Percentiles rank a stretch among this genome's conserved stretches.
These are phyloP conservation scores for Pampus argenteus DNA, from an alignment of 2,797 vertebrate species.

Conservation along the genomic window DNA sequence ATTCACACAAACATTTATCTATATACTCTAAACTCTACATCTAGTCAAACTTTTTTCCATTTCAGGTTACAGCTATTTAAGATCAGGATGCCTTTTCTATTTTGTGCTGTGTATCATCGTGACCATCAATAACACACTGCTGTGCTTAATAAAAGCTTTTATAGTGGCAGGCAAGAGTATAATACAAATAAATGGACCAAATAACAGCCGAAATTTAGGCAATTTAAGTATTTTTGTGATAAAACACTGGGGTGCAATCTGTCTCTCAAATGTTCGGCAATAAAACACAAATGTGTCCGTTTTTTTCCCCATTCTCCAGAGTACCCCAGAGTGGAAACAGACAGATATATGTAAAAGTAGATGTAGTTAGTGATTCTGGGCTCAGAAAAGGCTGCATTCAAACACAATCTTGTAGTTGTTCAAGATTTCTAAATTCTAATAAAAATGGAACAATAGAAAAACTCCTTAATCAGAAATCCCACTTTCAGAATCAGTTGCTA, in stretches of 20 bases:
- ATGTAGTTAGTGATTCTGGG: background rate
- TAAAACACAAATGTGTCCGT: background rate
- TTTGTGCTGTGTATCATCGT: background rate
- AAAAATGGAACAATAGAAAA: background rate
- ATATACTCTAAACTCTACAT: background rate
- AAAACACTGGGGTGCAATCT: conserved; percentile 6
- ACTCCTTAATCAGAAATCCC: background rate
- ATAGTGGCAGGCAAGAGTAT: background rate
- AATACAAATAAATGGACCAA: background rate
- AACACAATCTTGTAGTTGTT: background rate
- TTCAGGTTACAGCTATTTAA: background rate
- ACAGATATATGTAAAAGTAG: background rate
- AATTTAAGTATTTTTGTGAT: conserved; percentile 7
- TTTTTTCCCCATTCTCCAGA: background rate
- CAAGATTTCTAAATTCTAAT: conserved; percentile 7
- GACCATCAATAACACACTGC: conserved; percentile 7
- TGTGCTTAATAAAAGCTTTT: conserved; percentile 22
- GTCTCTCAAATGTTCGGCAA: conserved; percentile 1
- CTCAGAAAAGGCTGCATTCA: conserved; percentile 4
- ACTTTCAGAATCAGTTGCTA: background rate
- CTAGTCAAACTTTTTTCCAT: background rate
- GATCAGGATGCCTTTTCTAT: background rate
- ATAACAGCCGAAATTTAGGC: background rate
- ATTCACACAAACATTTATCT: background rate
- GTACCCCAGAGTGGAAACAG: background rate